phyloP scores from a whole-genome alignment of 2,797 vertebrate genomes.

The Cyprinella venusta region DNA sequence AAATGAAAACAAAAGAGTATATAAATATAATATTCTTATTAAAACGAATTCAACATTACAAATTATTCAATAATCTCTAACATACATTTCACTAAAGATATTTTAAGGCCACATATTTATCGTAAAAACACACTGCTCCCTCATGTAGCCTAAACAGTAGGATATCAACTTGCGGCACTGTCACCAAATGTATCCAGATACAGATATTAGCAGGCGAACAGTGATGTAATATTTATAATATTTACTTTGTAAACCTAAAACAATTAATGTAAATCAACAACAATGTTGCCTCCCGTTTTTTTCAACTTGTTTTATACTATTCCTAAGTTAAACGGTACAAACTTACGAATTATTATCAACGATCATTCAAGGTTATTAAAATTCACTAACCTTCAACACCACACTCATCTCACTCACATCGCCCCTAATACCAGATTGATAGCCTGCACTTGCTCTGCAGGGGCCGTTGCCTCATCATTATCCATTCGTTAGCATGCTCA shows the following conservation, averaged over 20 bases:
- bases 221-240: neutral
- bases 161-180: neutral
- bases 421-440: slow-evolving; percentile 5
- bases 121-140: neutral
- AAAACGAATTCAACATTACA: neutral
- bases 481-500: neutral
- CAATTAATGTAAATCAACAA: neutral
- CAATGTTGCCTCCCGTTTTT: neutral
- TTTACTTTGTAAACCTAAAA: neutral
- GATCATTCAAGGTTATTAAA: neutral
- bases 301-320: neutral
- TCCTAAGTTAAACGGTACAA: neutral
- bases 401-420: slow-evolving; percentile 24
- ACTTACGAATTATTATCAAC: neutral
- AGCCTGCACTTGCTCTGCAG: neutral
- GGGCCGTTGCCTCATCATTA: neutral
- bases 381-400: slow-evolving; percentile 21
- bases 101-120: neutral
- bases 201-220: neutral
- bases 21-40: neutral
- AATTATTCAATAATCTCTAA: neutral
- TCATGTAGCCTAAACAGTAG: neutral
- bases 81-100: neutral
- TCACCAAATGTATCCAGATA: neutral
- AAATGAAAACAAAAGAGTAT: neutral